These are phyloP conservation scores for Eudasyphora cyanicolor DNA, from an alignment of 2,888 invertebrate genomes.

Conservation along the genomic window DNA sequence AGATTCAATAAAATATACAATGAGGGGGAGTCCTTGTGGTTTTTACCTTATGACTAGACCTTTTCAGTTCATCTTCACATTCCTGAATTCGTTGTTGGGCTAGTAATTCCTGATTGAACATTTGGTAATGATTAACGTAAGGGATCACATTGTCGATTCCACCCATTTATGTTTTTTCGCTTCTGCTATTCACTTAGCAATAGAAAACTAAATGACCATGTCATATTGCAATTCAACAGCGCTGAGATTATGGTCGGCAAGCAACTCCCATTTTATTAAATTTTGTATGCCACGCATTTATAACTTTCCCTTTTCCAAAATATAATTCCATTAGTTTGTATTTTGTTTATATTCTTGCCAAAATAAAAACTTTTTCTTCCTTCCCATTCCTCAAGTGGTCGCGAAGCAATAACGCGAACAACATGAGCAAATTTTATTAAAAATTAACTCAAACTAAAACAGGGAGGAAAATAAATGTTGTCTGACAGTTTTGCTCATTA, in stretches of 20 bases:
- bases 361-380: background rate
- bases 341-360: background rate
- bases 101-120: no score
- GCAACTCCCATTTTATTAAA: background rate
- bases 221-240: background rate
- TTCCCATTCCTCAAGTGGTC: background rate
- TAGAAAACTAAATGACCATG: background rate
- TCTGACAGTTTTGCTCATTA: conserved; percentile 25
- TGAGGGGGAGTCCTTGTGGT: no score
- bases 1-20: no score
- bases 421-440: conserved; percentile 1
- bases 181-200: no score
- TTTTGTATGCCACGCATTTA: background rate
- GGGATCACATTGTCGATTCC: no score
- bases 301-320: background rate
- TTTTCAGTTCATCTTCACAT: no score
- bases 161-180: no score
- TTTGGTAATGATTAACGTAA: no score
- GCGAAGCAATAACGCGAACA: background rate
- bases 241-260: background rate
- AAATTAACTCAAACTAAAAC: conserved; percentile 10
- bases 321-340: background rate
- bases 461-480: conserved; percentile 10
- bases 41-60: no score
- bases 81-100: no score